phyloP scores from a whole-genome alignment of 2,113 vertebrate genomes.

The Entomyzon cyanotis region DNA sequence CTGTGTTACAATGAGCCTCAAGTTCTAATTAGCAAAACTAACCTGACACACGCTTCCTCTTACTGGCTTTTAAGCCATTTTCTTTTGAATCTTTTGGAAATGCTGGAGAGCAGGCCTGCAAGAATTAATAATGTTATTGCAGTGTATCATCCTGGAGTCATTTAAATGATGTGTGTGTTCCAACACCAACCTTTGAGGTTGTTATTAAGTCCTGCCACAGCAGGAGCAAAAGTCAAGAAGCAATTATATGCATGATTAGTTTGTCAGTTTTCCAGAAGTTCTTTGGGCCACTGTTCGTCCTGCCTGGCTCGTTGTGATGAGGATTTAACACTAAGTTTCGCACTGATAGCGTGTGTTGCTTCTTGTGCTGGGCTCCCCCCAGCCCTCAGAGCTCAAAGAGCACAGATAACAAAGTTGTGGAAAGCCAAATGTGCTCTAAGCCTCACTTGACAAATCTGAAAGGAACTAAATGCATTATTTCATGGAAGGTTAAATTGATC shows the following conservation, averaged over 20 bases:
- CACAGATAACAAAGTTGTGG: not conserved
- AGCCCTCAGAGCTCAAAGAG: not conserved
- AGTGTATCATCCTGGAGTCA: constrained; percentile 23
- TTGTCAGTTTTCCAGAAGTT: constrained; percentile 84
- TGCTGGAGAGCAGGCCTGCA: not conserved
- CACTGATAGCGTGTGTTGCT: not conserved
- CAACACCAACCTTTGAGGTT: constrained; percentile 49
- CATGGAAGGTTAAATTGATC: not conserved
- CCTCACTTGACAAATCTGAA: not conserved
- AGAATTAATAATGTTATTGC: constrained; percentile 14
- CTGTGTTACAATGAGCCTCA: constrained; percentile 19
- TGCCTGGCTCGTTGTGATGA: not conserved
- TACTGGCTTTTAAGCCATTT: constrained; percentile 12
- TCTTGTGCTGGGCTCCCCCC: not conserved
- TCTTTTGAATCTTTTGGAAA: constrained; percentile 31
- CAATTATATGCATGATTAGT: constrained; percentile 93
- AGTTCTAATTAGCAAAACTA: constrained; percentile 53
- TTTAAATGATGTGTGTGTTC: constrained; percentile 47
- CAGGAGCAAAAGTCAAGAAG: constrained; percentile 84
- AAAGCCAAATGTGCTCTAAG: not conserved
- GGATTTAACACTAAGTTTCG: not conserved
- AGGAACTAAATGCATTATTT: not conserved
- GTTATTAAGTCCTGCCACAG: constrained; percentile 54
- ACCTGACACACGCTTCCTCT: constrained; percentile 35
- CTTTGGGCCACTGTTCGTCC: constrained; percentile 36